Percentiles rank a stretch among this genome's conserved stretches.
phyloP scores from a whole-genome alignment of 2,113 vertebrate species.

The Grus americana region DNA sequence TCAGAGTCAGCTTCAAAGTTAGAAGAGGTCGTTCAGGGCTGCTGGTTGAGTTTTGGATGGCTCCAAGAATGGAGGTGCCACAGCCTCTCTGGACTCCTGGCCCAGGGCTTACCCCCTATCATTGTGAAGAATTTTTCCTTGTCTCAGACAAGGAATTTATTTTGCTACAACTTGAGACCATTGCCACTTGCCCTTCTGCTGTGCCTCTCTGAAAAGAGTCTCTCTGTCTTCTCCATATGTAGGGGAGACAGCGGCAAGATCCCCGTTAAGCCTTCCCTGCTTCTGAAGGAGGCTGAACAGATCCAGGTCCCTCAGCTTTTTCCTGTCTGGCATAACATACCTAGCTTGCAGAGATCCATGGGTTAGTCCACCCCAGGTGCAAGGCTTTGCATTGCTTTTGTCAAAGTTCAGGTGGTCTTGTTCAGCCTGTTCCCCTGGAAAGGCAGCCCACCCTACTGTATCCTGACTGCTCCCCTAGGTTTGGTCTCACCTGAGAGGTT shows the following conservation, averaged over 20 bases:
- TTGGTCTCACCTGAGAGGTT: neutral
- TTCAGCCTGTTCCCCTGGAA: neutral
- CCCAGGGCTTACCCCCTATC: neutral
- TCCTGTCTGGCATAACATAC: neutral
- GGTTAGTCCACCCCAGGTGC: neutral
- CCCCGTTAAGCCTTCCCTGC: neutral
- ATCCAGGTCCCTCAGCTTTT: neutral
- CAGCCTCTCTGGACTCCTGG: neutral
- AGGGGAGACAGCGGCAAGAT: neutral
- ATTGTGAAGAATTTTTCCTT: neutral
- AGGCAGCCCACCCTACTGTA: neutral
- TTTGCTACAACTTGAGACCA: neutral
- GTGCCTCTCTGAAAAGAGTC: neutral
- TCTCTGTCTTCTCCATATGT: neutral
- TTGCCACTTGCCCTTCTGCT: neutral
- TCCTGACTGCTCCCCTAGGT: neutral
- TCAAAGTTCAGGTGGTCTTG: neutral
- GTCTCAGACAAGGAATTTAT: neutral
- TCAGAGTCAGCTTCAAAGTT: neutral
- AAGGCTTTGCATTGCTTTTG: neutral
- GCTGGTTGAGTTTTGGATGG: neutral
- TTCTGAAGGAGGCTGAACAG: neutral
- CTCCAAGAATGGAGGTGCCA: neutral
- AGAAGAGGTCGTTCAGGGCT: neutral
- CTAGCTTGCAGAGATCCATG: neutral